These are phyloP conservation scores for Calephelis virginiensis DNA, from an alignment of 1,140 invertebrate genomes.

Conservation along the genomic window DNA sequence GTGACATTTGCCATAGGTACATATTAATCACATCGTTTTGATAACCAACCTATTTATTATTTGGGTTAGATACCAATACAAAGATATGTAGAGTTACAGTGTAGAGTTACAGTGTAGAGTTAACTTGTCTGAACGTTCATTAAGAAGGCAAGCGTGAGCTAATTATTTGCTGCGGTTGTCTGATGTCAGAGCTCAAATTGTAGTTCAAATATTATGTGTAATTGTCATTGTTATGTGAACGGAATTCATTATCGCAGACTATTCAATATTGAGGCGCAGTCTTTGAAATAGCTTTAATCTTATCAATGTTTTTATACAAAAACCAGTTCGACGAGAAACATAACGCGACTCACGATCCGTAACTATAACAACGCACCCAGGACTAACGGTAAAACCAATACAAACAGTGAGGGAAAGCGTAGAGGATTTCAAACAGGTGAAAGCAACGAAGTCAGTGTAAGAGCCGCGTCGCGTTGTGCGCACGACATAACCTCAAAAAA, in stretches of 20 bases:
- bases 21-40: too few relatives aligned
- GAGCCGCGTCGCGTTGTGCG: constrained; percentile 46
- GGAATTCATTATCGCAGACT: neutral
- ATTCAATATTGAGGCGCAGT: neutral
- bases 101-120: too few relatives aligned
- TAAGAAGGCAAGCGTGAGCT: too few relatives aligned
- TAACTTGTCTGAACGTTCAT: too few relatives aligned
- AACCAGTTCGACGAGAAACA: constrained; percentile 4
- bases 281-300: neutral
- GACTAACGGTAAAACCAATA: constrained; percentile 63
- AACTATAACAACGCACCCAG: constrained; percentile 25
- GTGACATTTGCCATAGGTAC: too few relatives aligned
- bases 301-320: constrained; percentile 2
- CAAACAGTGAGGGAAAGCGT: constrained; percentile 63
- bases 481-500: constrained; percentile 57
- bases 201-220: too few relatives aligned
- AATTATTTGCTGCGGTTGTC: too few relatives aligned
- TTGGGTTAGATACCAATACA: too few relatives aligned
- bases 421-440: constrained; percentile 66
- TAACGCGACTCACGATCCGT: neutral
- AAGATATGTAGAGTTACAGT: too few relatives aligned
- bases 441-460: constrained; percentile 62
- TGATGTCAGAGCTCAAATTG: neutral
- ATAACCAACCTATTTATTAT: too few relatives aligned
- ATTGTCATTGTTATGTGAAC: neutral